Conservation (phyloP, 2,888 invertebrate genomes). For the Apotomis turbidana region DNA sequence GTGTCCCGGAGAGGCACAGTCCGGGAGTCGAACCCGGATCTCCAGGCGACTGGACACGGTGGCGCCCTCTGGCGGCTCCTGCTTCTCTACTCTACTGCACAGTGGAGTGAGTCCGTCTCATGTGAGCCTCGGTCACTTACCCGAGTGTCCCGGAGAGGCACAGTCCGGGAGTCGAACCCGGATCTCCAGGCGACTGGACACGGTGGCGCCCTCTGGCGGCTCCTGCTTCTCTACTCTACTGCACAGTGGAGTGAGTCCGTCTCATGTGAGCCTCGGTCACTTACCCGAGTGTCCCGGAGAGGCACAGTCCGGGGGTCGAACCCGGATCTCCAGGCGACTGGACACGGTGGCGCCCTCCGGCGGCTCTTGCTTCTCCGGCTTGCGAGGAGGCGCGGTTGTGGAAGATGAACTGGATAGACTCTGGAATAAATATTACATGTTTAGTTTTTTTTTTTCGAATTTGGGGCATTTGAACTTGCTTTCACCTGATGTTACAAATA, state of each 20-base stretch:
- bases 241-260: neutral
- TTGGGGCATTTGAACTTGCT: no score
- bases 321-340: slow-evolving; percentile 92
- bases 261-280: neutral
- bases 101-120: neutral
- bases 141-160: slow-evolving; percentile 65
- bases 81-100: slow-evolving; percentile 45
- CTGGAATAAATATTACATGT: slow-evolving; percentile 47
- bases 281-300: slow-evolving; percentile 68
- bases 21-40: slow-evolving; percentile 88
- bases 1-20: slow-evolving; percentile 63
- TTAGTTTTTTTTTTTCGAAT: no score
- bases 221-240: slow-evolving; percentile 48
- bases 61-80: slow-evolving; percentile 58
- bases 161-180: slow-evolving; percentile 86
- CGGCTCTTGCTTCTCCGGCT: slow-evolving; percentile 49
- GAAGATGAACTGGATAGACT: slow-evolving; percentile 83
- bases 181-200: slow-evolving; percentile 92
- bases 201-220: slow-evolving; percentile 72
- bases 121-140: slow-evolving; percentile 46
- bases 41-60: slow-evolving; percentile 91
- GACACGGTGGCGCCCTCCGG: slow-evolving; percentile 84
- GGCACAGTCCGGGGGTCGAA: slow-evolving; percentile 81
- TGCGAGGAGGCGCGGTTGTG: slow-evolving; percentile 54
- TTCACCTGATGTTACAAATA: no score